Base-by-base conservation (phyloP, 1,140 invertebrate genomes). In the Kradibia gibbosae region DNA sequence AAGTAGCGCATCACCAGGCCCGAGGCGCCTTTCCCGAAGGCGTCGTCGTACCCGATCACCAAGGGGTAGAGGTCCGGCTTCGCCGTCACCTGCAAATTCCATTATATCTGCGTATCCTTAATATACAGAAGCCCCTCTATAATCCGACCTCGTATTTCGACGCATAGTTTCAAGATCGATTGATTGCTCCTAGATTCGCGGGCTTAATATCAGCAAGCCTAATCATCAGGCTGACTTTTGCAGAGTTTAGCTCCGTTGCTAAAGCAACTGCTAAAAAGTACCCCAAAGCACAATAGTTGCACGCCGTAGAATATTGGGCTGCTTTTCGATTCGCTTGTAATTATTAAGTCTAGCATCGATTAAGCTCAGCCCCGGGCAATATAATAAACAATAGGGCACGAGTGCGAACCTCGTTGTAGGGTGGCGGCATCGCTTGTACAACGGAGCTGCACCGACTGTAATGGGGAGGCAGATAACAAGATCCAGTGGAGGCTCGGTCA, bases 1-100 rank as follows among this genome's bases (percentile, higher is more conserved):
- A 96, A 96, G 88, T 96, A 96, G 85, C 96, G 95, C 76, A 96
- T 95, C 92, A 96, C 96, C 50, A 96, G 95, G 84, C 94, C 94
- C 20, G 94, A 94, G 73, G 94, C 94, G 65, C 94, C 92, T 85
- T 94, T 95, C 48, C 94, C 94, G 31, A 80, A 83, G 81, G 90
- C 93, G 80, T 94, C 94, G 62, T 94, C 94, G 88, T 94, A 96
- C 39, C 95, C 95, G 78, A 96, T 96, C 31, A 97, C 96, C 42
- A 96, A 89, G 0, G 96, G 96, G 88, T 97, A 97, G 8, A 96
- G 91, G 85, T 96, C 95, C 36, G 96, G 96, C 85, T 97, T 96
- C 17, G 95, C 95, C 57, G 96, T 95, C 39, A 97, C 96, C 95
- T 96, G 84, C 15, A 65, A 71, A 79, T n/a, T n/a, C 72, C 3